Evolutionary conservation across 2,797 vertebrate species (phyloP).

Genomic region (Scomberomorus guttatus): DNA sequence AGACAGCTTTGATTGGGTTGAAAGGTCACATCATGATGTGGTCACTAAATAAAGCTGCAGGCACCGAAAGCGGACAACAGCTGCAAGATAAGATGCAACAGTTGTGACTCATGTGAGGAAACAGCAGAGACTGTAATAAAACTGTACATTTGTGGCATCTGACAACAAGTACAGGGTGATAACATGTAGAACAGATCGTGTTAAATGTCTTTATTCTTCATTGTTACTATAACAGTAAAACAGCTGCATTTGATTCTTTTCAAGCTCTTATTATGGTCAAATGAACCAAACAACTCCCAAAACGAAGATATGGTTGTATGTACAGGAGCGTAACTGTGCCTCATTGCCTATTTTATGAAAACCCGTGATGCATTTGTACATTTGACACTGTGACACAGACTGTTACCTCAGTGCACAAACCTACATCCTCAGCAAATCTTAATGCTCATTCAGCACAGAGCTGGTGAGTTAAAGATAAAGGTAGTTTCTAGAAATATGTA

Average conservation of each 20-base stretch:
- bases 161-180: neutral
- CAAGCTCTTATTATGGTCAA: too few relatives aligned
- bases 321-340: too few relatives aligned
- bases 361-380: too few relatives aligned
- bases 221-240: too few relatives aligned
- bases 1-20: conserved; percentile 12
- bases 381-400: neutral
- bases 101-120: neutral
- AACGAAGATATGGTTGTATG: too few relatives aligned
- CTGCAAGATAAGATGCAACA: neutral
- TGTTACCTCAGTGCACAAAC: neutral
- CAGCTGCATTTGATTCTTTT: too few relatives aligned
- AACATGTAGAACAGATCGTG: neutral
- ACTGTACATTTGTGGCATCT: neutral
- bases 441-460: neutral
- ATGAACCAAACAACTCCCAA: too few relatives aligned
- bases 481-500: too few relatives aligned
- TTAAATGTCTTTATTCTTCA: too few relatives aligned
- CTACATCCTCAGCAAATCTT: neutral
- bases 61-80: neutral
- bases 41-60: conserved; percentile 1
- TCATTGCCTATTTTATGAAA: too few relatives aligned
- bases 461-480: neutral
- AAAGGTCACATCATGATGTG: conserved; percentile 14
- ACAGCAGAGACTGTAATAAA: neutral